Evolutionary conservation across 2,888 invertebrate genomes (phyloP), one percentile per base, ranked within the genome.

Genomic region (Neoitamus cyanurus): DNA sequence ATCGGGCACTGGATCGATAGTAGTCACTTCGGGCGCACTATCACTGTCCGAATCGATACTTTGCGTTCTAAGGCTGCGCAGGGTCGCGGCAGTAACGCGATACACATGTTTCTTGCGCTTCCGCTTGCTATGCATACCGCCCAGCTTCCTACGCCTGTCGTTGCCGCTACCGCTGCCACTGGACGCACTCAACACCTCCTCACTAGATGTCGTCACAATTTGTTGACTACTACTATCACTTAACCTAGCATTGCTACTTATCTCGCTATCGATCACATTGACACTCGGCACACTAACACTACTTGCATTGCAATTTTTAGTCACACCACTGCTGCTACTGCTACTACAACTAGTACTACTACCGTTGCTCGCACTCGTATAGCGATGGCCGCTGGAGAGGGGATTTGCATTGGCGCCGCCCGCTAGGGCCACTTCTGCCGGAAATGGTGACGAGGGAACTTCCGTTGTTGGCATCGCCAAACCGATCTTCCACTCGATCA

Each of bases 401-500:
- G 20, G 0, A 20, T 58, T 58, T 6, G 25, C 9, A 85, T 84
- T 87, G 37, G 28, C 84, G 73, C 85, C 77, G 48, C 30, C 20
- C 83, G 68, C 84, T 83, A 58, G 72, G 69, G 68, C 28, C 77
- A 72, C 48, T 85, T 36, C 83, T 77, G 58, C 58, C 73, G 72
- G 28, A 77, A 78, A 73, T 77, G 72, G 28, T 70, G 58, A 34
- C 15, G 15, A 31, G n/a, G 80, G 48, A 73, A 69, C 69, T 85
- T 85, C 15, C 84, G 83, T 87, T 83, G 89, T 88, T 87, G 90
- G 90, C 90, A 90, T 90, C 84, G 90, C 90, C 88, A 90, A 85
- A 88, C 90, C 88, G 89, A 88, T 87, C 90, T 89, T 89, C 90
- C 91, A 90, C 87, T 89, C 89, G 87, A 90, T 88, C 85, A 90